Evolutionary conservation across 2,113 vertebrate species (phyloP).

Genomic region (Misgurnus anguillicaudatus): DNA sequence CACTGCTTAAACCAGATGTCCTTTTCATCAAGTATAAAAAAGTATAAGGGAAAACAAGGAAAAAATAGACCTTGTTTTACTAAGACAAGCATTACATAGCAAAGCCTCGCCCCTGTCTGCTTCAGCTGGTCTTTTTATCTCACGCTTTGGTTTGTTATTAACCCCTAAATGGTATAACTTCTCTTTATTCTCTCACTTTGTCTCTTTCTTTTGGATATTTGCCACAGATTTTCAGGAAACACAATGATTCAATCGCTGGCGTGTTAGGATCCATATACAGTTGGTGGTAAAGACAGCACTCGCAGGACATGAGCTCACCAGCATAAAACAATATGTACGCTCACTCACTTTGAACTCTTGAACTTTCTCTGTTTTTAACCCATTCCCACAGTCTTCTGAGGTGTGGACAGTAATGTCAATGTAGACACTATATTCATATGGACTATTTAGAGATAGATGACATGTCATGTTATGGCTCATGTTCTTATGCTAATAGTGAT

Average conservation of each 20-base stretch:
- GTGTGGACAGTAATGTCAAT: not conserved
- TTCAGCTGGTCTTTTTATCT: not conserved
- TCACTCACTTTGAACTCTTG: slow-evolving; percentile 17
- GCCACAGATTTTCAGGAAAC: slow-evolving; percentile 54
- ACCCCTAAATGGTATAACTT: not conserved
- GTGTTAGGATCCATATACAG: slow-evolving; percentile 41
- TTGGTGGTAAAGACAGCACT: slow-evolving; percentile 37
- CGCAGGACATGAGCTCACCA: slow-evolving; percentile 50
- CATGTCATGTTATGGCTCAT: no score
- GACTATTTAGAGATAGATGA: no score
- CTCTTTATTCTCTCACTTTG: not conserved
- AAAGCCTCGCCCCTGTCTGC: not conserved
- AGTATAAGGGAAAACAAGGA: not conserved
- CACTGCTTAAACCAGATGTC: slow-evolving; percentile 54
- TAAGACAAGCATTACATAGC: slow-evolving; percentile 28
- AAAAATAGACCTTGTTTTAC: slow-evolving; percentile 16
- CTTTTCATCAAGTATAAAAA: slow-evolving; percentile 39
- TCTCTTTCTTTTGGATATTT: slow-evolving; percentile 16
- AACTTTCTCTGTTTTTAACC: slow-evolving; percentile 5
- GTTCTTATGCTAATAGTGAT: no score
- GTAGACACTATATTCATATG: not conserved
- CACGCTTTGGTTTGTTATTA: not conserved
- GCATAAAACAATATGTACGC: slow-evolving; percentile 35
- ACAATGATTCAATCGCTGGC: slow-evolving; percentile 54
- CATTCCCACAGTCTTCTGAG: slow-evolving; percentile 8